Base-by-base conservation (phyloP, 2,888 invertebrate genomes). In the Sipha maydis region DNA sequence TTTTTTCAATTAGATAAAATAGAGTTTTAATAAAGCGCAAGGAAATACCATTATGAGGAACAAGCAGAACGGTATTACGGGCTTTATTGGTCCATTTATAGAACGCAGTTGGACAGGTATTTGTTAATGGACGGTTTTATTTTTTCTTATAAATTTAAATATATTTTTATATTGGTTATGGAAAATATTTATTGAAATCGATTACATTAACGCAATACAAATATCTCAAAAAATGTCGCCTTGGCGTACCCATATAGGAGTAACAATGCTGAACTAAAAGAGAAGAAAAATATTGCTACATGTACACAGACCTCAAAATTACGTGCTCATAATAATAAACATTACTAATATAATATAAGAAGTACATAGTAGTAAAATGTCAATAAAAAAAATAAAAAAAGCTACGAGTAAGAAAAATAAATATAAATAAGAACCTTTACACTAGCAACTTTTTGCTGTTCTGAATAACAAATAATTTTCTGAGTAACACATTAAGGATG, bases 241-340 rank as follows among this genome's bases (percentile, higher is more conserved):
- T 2, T 19, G 34, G 34, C 14, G 14, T 48, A 48, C 48, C 48
- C 11, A 48, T 48, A 34, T 0, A 14, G 34, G 0, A n/a, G 14
- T 21, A 21, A 75, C 75, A 11, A 19, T 67, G 38, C 11, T n/a
- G 38, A 76, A 14, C 25, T n/a, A 19, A 75, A 75, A 25, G 28
- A 38, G 56, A n/a, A 31, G 41, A 67, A 84, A 82, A 85, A 85
- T 85, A 48, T 76, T 17, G 41, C 31, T 67, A 77, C 76, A 41
- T 67, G 76, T 48, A 48, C 31, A 31, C 61, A 28, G 31, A 25
- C 25, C 67, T 76, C 17, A 17, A 48, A 48, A 48, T 48, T 85
- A 85, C 84, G 84, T 85, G 84, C 41, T 67, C 8, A 48, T 48
- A 85, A 85, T 85, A 61, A 83, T 41, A 84, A 85, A 41, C 31